Evolutionary conservation across 2,797 vertebrate species (phyloP), one percentile per base, ranked within the genome.

Genomic region (Centroberyx gerrardi): DNA sequence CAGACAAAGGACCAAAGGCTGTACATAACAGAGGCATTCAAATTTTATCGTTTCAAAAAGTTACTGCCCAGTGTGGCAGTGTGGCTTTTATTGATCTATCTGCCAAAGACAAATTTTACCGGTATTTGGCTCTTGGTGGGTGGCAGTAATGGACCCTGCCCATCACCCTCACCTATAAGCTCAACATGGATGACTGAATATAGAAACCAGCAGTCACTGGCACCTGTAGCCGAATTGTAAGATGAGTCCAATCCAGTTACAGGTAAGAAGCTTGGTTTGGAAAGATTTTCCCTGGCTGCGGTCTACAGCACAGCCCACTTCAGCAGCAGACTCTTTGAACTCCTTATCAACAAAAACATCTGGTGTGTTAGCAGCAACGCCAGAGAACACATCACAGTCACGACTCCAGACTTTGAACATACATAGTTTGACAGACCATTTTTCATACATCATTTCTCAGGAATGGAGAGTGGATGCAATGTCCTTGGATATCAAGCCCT

Each of bases 261-360:
- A 0, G 44, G 44, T 27, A 38, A 36, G 17, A 36, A 22, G n/a
- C 17, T 44, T 38, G 7, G 38, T 18, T 60, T 49, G 31, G 40
- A 77, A 62, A 51, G n/a, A 48, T 52, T 82, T 3, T 62, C 38
- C 15, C 10, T 3, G 60, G 62, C 70, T 44, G 27, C 13, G 22
- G 22, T 22, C 22, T 22, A 51, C 18, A 12, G 17, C 38, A 14
- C 15, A 5, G 56, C 69, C 55, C 13, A 8, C 29, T 12, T 44
- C 36, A 18, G 42, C 46, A 18, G 9, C 8, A 8, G 13, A 9
- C 40, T 49, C 42, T 51, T 12, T 67, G 58, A 54, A 8, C 18
- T 15, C 42, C 49, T 55, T 79, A 83, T 85, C 86, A 69, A 81
- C 27, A 28, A 71, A 68, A 87, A 87, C 78, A 87, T 87, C 82